These are phyloP conservation scores for Leucania comma DNA, from an alignment of 2,888 invertebrate genomes.

Conservation along the genomic window DNA sequence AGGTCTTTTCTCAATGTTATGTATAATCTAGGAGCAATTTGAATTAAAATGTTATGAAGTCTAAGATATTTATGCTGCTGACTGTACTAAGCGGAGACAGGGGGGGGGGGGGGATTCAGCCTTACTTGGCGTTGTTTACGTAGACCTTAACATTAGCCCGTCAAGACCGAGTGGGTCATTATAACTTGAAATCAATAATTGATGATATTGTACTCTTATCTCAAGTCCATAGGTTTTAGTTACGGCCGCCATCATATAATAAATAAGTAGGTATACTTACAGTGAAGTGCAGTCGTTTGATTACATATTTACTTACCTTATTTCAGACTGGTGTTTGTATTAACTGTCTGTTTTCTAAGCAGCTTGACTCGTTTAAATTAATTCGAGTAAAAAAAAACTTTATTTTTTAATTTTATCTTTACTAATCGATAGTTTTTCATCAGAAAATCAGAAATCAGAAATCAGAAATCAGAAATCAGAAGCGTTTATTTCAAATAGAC, in stretches of 20 bases:
- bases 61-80: background rate
- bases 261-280: too few relatives aligned
- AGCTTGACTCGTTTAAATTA: too few relatives aligned
- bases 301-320: background rate
- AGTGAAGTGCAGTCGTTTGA: background rate
- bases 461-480: too few relatives aligned
- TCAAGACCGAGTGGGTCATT: constrained; percentile 6
- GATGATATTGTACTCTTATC: background rate
- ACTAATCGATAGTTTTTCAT: too few relatives aligned
- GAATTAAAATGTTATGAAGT: background rate
- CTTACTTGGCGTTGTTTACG: constrained; percentile 20
- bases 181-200: background rate
- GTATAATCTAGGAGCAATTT: too few relatives aligned
- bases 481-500: too few relatives aligned
- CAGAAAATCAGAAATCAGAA: too few relatives aligned
- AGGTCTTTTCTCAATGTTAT: background rate
- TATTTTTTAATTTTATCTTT: too few relatives aligned
- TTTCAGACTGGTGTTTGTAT: background rate
- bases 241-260: too few relatives aligned
- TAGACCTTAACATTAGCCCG: constrained; percentile 21
- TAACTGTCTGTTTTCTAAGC: too few relatives aligned
- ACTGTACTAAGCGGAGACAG: background rate
- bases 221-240: background rate
- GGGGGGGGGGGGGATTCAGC: constrained; percentile 2
- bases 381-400: too few relatives aligned